phyloP scores from a whole-genome alignment of 2,113 vertebrate genomes.

The Pavo muticus region DNA sequence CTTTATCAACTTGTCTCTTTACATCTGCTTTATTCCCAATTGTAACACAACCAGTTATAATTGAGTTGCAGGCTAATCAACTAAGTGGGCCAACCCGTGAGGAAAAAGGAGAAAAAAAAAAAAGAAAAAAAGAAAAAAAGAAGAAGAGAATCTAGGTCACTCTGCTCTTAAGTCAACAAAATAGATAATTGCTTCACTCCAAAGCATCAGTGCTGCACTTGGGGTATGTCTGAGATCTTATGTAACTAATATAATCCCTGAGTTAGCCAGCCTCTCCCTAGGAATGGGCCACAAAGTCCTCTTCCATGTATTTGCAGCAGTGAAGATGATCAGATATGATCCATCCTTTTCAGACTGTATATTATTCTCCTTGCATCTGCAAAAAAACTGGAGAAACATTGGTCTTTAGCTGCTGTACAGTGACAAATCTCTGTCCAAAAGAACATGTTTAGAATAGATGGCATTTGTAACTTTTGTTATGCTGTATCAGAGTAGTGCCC shows the following conservation, averaged over 20 bases:
- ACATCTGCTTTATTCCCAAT: not conserved
- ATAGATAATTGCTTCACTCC: constrained; percentile 21
- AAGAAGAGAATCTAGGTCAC: not conserved
- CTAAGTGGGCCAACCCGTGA: not conserved
- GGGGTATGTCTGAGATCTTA: not conserved
- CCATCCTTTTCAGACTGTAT: not conserved
- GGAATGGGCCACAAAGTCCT: not conserved
- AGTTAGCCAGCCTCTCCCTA: not conserved
- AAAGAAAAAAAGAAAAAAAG: not conserved
- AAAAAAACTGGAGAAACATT: not conserved
- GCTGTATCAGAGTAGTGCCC: not conserved
- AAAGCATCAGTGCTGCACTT: not conserved
- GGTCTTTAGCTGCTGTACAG: not conserved
- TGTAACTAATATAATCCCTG: not conserved
- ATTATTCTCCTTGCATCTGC: not conserved
- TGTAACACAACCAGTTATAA: constrained; percentile 13
- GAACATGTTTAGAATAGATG: not conserved
- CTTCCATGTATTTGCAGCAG: not conserved
- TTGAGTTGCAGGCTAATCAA: constrained; percentile 9
- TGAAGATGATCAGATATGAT: not conserved
- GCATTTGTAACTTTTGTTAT: not conserved
- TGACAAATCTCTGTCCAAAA: not conserved
- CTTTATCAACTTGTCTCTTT: not conserved
- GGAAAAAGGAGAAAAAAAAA: not conserved
- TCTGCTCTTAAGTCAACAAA: constrained; percentile 9